phyloP scores from a whole-genome alignment of 1,140 invertebrate genomes.

The Paraescarpia echinospica region DNA sequence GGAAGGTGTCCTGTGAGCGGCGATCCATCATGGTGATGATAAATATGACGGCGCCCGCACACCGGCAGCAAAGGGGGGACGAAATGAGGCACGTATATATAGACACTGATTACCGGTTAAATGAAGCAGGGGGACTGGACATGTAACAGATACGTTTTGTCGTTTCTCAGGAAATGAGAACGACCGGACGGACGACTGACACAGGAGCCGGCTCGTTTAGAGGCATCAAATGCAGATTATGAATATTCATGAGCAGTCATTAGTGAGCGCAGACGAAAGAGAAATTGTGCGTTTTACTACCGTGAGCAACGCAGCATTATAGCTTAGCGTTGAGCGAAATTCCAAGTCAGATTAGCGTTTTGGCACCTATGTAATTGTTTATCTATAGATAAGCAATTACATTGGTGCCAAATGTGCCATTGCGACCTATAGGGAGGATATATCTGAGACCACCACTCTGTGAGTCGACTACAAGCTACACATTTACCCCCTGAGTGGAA shows the following conservation, averaged over 20 bases:
- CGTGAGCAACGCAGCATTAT: neutral
- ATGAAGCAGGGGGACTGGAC: neutral
- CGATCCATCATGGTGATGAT: neutral
- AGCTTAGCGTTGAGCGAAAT: neutral
- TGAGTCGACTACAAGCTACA: too few species aligned
- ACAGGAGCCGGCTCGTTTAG: neutral
- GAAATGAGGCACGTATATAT: neutral
- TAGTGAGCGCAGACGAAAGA: neutral
- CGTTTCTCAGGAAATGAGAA: neutral
- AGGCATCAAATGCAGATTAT: neutral
- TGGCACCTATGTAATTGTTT: too few species aligned
- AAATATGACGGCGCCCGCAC: neutral
- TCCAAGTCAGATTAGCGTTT: neutral
- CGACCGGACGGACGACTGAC: neutral
- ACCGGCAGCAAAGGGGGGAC: neutral
- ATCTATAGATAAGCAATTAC: too few species aligned
- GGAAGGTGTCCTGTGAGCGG: neutral
- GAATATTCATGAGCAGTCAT: conserved; percentile 1
- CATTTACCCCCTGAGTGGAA: too few species aligned
- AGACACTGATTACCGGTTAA: neutral
- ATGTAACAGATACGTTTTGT: neutral
- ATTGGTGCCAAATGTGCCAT: too few species aligned
- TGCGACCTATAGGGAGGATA: too few species aligned
- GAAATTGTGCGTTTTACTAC: neutral
- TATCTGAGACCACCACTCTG: too few species aligned